A percentile compares a stretch with the other conserved stretches of the same genome.
Conservation (phyloP, 2,888 invertebrate species). For the Nebria salina region DNA sequence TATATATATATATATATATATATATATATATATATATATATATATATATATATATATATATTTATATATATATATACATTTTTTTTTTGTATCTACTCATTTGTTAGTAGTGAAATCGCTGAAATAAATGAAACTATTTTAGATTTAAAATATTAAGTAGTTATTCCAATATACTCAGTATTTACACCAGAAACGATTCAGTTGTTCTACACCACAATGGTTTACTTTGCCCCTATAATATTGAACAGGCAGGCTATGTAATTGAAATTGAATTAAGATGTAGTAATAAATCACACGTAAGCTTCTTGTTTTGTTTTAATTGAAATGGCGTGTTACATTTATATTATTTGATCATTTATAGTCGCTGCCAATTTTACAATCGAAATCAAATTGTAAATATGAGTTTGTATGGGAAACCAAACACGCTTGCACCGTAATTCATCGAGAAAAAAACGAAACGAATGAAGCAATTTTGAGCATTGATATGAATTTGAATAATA, state of each 20-base stretch:
- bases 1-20: too few species aligned
- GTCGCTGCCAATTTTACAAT: constrained; percentile 2
- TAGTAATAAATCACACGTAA: constrained; percentile 14
- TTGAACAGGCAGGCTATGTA: constrained; percentile 7
- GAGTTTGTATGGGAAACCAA: constrained; percentile 34
- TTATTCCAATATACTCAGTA: not conserved
- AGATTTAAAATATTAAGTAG: constrained; percentile 23
- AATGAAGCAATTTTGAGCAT: not conserved
- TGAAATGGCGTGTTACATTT: not conserved
- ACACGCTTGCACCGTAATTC: constrained; percentile 17
- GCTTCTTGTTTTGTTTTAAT: not conserved
- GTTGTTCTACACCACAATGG: constrained; percentile 1
- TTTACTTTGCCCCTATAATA: not conserved
- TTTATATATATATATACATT: too few species aligned
- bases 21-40: too few species aligned
- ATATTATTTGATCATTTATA: not conserved
- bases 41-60: too few species aligned
- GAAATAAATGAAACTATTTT: not conserved
- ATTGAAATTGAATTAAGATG: constrained; percentile 25
- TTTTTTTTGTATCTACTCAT: too few species aligned
- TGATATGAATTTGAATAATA: not conserved
- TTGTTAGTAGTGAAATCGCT: too few species aligned
- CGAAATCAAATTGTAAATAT: constrained; percentile 24
- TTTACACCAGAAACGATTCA: constrained; percentile 10
- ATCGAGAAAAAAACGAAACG: not conserved